Evolutionary conservation across 1,140 invertebrate genomes (phyloP), one percentile per base, ranked within the genome.

Genomic region (Trichonephila inaurata): DNA sequence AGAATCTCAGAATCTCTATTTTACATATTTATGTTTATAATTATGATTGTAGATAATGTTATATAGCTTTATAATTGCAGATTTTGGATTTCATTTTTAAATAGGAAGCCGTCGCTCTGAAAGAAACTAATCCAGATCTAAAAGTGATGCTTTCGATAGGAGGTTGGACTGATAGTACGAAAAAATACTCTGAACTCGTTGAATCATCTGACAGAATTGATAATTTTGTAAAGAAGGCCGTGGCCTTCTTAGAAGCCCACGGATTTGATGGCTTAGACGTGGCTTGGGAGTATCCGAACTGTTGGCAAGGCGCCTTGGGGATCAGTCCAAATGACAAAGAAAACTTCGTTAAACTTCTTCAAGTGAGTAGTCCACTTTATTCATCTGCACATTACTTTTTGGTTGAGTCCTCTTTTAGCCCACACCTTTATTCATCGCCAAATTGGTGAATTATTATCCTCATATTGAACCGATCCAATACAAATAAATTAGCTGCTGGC

Each of bases 221-320:
- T 90, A 96, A 97, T 4, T 98, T 99, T 95, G 97, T 98, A 81
- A 96, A 95, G 87, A 98, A 97, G 95, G 19, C 64, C 0, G 33
- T 94, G 0, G n/a, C 28, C 0, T 88, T 91, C 51, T 96, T 99
- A 83, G 96, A 98, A 94, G 97, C 98, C 95, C 98, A 99, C 95
- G 97, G 98, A 95, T 99, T 99, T 95, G 98, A 99, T 96, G 99
- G 99, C 16, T 96, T 99, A 40, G 98, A 99, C 96, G 96, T 99
- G 94, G 98, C 99, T 95, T 99, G 98, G 98, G 98, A 99, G 95
- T 99, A 99, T 96, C 98, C 98, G 0, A 97, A 98, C 0, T 97
- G 97, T 95, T 96, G 98, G 77, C 98, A 99, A 95, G 98, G 98
- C 10, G 98, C 62, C 1, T 28, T 69, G 18, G 91, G 91, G 4